phyloP scores from a whole-genome alignment of 2,888 invertebrate species.

The Xestia rhomboidea region DNA sequence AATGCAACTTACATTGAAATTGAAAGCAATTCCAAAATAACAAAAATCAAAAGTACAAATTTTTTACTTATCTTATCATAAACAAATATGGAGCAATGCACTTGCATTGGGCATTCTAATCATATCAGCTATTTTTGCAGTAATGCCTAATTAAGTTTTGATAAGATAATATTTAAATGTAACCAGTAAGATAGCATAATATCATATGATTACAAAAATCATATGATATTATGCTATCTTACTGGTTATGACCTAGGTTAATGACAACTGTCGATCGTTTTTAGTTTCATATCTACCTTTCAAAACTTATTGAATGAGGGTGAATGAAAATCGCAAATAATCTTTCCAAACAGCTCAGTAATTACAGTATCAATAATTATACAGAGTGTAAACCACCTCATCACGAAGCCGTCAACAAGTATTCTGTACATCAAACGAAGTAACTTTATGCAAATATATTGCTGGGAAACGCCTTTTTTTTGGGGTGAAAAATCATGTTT shows the following conservation, averaged over 20 bases:
- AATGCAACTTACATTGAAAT: background rate
- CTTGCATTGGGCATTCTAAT: background rate
- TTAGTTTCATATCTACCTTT: background rate
- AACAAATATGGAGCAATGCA: conserved; percentile 7
- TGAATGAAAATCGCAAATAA: background rate
- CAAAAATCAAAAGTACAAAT: background rate
- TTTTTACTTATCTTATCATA: background rate
- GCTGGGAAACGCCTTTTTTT: too few relatives aligned
- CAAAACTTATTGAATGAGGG: background rate
- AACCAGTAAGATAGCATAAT: too few relatives aligned
- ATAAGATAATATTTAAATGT: conserved; percentile 19
- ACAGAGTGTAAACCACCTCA: too few relatives aligned
- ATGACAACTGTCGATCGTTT: background rate
- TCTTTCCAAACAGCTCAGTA: too few relatives aligned
- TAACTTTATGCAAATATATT: too few relatives aligned
- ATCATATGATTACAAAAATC: too few relatives aligned
- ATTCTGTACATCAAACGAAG: too few relatives aligned
- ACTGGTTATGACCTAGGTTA: conserved; percentile 32
- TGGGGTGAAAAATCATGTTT: too few relatives aligned
- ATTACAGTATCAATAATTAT: too few relatives aligned
- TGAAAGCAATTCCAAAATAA: background rate
- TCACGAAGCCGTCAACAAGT: too few relatives aligned
- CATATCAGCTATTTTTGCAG: conserved; percentile 14
- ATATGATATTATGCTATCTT: background rate
- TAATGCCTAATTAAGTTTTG: background rate